Percentiles rank a stretch among this genome's conserved stretches.
phyloP scores from a whole-genome alignment of 1,140 invertebrate genomes.

The Pachyrhynchus sulphureomaculatus region DNA sequence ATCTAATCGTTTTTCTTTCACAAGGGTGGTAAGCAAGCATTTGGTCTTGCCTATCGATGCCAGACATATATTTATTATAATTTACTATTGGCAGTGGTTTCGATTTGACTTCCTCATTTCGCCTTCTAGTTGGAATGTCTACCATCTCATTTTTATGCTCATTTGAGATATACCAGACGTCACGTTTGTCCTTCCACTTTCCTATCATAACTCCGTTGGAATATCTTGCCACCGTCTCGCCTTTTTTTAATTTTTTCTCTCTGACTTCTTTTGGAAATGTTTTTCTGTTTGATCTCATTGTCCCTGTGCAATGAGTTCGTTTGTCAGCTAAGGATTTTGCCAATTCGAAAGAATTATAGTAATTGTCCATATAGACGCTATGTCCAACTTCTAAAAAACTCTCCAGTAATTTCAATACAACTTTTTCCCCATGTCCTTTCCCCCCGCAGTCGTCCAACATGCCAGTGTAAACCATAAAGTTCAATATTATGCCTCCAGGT shows the following conservation, averaged over 20 bases:
- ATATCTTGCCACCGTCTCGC: slow-evolving; percentile 41
- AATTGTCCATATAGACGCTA: slow-evolving; percentile 50
- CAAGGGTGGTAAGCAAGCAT: slow-evolving; percentile 44
- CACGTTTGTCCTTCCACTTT: slow-evolving; percentile 48
- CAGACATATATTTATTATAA: slow-evolving; percentile 45
- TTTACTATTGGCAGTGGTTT: slow-evolving; percentile 40
- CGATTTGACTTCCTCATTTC: background rate
- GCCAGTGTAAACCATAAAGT: too few relatives aligned
- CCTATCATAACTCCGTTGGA: slow-evolving; percentile 31
- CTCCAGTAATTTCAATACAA: slow-evolving; percentile 10
- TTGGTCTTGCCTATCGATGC: slow-evolving; percentile 42
- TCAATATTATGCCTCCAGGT: background rate
- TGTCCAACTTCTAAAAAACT: slow-evolving; percentile 43
- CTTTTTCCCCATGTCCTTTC: slow-evolving; percentile 17
- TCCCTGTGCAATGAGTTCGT: slow-evolving; percentile 45
- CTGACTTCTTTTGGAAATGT: slow-evolving; percentile 5
- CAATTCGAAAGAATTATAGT: slow-evolving; percentile 48
- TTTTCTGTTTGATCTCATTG: slow-evolving; percentile 44
- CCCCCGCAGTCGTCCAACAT: slow-evolving; percentile 4
- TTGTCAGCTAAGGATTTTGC: slow-evolving; percentile 42
- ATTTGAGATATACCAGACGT: slow-evolving; percentile 45
- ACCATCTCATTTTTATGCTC: slow-evolving; percentile 37
- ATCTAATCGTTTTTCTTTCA: slow-evolving; percentile 40
- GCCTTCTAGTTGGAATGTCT: slow-evolving; percentile 1
- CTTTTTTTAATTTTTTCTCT: background rate